These are phyloP conservation scores for Pyrgus malvae DNA, from an alignment of 2,888 invertebrate genomes.

Conservation along the genomic window DNA sequence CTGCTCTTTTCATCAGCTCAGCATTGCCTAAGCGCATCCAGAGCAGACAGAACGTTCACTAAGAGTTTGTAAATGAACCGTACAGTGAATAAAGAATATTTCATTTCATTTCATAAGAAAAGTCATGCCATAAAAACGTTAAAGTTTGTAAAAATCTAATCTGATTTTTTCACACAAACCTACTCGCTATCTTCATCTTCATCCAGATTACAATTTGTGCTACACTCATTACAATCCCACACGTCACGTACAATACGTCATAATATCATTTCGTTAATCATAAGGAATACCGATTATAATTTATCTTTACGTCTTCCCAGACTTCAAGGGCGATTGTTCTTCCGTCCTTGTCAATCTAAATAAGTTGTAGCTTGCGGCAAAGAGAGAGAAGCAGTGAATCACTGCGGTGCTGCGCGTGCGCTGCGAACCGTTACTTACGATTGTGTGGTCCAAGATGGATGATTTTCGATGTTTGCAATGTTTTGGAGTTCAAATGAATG, in stretches of 20 bases:
- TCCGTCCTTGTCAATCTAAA: slow-evolving; percentile 43
- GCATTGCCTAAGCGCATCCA: too few species aligned
- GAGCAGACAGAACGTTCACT: too few species aligned
- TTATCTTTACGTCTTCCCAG: slow-evolving; percentile 58
- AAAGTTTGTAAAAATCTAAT: too few species aligned
- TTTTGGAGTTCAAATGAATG: neutral
- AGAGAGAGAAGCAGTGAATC: slow-evolving; percentile 30
- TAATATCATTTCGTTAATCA: slow-evolving; percentile 55
- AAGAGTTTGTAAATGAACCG: too few species aligned
- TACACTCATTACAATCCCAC: slow-evolving; percentile 2
- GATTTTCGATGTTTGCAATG: slow-evolving; percentile 5
- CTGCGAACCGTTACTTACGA: slow-evolving; percentile 40
- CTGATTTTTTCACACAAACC: neutral
- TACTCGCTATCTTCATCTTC: neutral
- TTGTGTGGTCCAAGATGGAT: slow-evolving; percentile 29
- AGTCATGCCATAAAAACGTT: too few species aligned
- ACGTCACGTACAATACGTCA: slow-evolving; percentile 24
- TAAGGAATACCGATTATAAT: slow-evolving; percentile 46
- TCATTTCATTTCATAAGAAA: too few species aligned
- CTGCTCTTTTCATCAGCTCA: too few species aligned
- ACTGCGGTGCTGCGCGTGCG: slow-evolving; percentile 37
- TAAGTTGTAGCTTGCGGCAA: slow-evolving; percentile 7
- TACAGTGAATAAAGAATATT: too few species aligned
- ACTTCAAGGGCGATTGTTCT: slow-evolving; percentile 64
- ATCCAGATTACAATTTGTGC: neutral